Conservation (phyloP, 2,888 invertebrate species). For the Eupithecia tripunctaria region DNA sequence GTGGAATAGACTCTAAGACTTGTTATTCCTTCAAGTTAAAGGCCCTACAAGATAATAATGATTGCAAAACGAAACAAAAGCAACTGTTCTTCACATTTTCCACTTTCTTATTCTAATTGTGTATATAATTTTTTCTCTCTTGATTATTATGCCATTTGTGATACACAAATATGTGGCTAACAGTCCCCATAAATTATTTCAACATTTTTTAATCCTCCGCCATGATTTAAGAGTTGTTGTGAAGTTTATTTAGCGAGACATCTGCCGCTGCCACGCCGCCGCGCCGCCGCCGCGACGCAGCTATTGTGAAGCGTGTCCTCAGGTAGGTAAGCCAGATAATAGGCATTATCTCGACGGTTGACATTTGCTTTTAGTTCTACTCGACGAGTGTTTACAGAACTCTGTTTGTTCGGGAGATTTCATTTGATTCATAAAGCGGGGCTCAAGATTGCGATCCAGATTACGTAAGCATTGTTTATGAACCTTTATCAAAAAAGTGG, state of each 20-base stretch:
- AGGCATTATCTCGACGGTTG: conserved; percentile 79
- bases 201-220: conserved; percentile 66
- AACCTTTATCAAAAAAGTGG: neutral
- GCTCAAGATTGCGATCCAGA: conserved; percentile 64
- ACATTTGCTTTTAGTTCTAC: conserved; percentile 71
- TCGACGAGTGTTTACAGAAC: conserved; percentile 70
- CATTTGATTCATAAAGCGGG: conserved; percentile 48
- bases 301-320: conserved; percentile 74
- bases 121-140: too few species aligned
- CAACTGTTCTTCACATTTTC: neutral
- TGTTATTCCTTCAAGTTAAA: neutral
- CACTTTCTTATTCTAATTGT: neutral
- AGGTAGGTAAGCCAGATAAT: conserved; percentile 82
- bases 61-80: neutral
- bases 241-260: conserved; percentile 81
- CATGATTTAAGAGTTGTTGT: conserved; percentile 74
- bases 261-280: conserved; percentile 72
- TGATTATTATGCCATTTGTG: too few species aligned
- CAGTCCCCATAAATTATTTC: conserved; percentile 6
- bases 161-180: neutral
- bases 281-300: conserved; percentile 38
- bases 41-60: neutral
- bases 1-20: too few species aligned
- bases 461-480: neutral
- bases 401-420: conserved; percentile 72